Evolutionary conservation across 2,113 vertebrate genomes (phyloP).

Genomic region (Crocuta crocuta): DNA sequence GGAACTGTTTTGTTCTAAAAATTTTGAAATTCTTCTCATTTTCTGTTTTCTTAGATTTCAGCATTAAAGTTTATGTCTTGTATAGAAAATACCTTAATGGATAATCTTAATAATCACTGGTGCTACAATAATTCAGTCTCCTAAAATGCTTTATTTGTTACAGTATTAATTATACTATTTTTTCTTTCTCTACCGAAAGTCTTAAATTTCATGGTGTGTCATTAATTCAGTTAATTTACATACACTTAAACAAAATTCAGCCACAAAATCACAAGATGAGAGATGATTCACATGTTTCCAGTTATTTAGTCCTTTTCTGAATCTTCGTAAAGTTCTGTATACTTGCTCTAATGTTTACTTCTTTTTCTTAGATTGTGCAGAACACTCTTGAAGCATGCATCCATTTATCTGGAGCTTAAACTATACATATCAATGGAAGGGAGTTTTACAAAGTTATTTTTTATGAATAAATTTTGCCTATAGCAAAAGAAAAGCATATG

Average conservation of each 20-base stretch:
- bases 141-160: constrained; percentile 34
- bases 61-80: neutral
- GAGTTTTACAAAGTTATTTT: neutral
- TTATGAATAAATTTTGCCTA: constrained; percentile 45
- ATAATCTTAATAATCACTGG: constrained; percentile 1
- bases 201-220: neutral
- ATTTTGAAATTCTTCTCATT: neutral
- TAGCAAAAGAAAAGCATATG: neutral
- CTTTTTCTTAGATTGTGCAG: neutral
- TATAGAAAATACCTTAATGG: constrained; percentile 8
- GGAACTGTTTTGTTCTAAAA: neutral
- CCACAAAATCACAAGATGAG: neutral
- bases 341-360: neutral
- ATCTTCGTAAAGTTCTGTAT: neutral
- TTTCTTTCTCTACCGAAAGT: constrained; percentile 16
- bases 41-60: constrained; percentile 53
- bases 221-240: neutral
- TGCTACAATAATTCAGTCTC: constrained; percentile 12
- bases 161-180: neutral
- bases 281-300: neutral
- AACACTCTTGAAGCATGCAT: neutral
- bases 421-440: neutral
- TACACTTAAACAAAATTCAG: neutral
- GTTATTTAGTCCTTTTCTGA: constrained; percentile 19
- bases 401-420: neutral